Evolutionary conservation across 1,140 invertebrate genomes (phyloP).

Genomic region (Cydia amplana): DNA sequence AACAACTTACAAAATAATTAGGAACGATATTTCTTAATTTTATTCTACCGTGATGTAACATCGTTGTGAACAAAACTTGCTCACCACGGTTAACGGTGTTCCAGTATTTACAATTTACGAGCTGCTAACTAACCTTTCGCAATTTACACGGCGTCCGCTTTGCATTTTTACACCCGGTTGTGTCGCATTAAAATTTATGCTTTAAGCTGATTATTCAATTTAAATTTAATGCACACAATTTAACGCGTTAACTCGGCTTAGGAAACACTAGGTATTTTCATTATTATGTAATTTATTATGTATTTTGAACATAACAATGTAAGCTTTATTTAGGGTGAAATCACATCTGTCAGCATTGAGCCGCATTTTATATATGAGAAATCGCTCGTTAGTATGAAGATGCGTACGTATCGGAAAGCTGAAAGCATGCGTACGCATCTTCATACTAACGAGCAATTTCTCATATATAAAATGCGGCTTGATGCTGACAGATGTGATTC

Average conservation of each 20-base stretch:
- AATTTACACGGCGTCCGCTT: constrained; percentile 16
- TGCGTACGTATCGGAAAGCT: too few relatives aligned
- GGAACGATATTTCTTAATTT: too few relatives aligned
- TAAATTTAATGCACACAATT: constrained; percentile 1
- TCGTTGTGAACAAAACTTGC: neutral
- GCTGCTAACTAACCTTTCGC: constrained; percentile 20
- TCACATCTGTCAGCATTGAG: too few relatives aligned
- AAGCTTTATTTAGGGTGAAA: too few relatives aligned
- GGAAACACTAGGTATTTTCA: neutral
- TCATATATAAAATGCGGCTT: too few relatives aligned
- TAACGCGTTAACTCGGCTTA: neutral
- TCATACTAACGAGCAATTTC: too few relatives aligned
- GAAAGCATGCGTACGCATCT: too few relatives aligned
- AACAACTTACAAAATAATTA: too few relatives aligned
- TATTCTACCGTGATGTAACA: neutral
- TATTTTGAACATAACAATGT: neutral
- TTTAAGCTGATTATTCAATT: constrained; percentile 26
- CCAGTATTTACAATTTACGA: constrained; percentile 18
- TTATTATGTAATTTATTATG: neutral
- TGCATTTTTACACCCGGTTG: constrained; percentile 30
- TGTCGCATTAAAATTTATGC: constrained; percentile 15
- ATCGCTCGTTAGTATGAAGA: too few relatives aligned
- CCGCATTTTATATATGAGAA: too few relatives aligned
- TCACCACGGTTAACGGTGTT: neutral
- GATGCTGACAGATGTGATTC: too few relatives aligned